Conservation (phyloP, 2,888 invertebrate genomes). For the Anticlea derivata region DNA sequence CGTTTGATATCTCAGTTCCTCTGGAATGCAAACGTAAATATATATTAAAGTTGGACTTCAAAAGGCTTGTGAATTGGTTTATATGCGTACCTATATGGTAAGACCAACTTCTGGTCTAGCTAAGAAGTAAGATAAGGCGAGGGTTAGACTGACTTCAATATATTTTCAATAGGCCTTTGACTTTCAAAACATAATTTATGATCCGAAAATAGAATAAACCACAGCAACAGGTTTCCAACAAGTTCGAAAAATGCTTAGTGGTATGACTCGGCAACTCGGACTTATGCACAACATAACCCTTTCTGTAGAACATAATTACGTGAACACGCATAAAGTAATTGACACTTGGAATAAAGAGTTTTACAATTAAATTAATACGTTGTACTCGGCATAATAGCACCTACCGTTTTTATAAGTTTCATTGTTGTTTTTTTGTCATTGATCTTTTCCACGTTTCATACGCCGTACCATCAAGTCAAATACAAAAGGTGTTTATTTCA, state of each 20-base stretch:
- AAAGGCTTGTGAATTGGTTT: too few species aligned
- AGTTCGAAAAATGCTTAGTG: slow-evolving; percentile 13
- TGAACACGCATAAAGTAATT: neutral
- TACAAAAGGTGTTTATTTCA: too few species aligned
- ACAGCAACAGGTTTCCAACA: slow-evolving; percentile 12
- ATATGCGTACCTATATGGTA: too few species aligned
- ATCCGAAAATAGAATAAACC: neutral
- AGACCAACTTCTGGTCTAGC: too few species aligned
- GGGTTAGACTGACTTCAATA: neutral
- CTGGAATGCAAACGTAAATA: slow-evolving; percentile 13
- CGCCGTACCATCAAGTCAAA: too few species aligned
- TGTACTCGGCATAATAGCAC: too few species aligned
- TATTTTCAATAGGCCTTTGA: neutral
- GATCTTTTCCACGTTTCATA: too few species aligned
- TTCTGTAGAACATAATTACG: slow-evolving; percentile 11
- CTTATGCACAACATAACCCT: slow-evolving; percentile 12
- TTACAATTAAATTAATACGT: too few species aligned
- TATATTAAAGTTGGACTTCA: neutral
- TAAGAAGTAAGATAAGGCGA: too few species aligned
- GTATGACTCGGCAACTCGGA: slow-evolving; percentile 14
- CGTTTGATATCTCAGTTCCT: slow-evolving; percentile 27
- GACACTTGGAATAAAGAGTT: too few species aligned
- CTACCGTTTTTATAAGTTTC: too few species aligned
- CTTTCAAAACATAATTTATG: neutral
- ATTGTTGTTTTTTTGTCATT: too few species aligned